Percentiles rank a stretch among this genome's conserved stretches.
phyloP scores from a whole-genome alignment of 2,113 vertebrate species.

The Pseudonaja textilis region DNA sequence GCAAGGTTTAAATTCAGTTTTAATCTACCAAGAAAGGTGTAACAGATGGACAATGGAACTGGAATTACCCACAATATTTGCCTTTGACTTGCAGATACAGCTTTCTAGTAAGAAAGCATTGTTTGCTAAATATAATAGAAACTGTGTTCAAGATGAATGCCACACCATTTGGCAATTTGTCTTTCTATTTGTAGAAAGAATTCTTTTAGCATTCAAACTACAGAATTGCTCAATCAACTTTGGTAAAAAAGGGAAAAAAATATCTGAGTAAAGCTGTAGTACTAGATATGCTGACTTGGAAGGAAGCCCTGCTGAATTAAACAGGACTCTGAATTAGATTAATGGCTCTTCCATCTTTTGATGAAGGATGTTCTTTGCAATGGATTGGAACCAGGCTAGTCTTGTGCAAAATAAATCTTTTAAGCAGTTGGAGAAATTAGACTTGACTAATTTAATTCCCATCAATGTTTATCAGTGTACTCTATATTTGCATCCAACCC shows the following conservation, averaged over 20 bases:
- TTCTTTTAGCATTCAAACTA: neutral
- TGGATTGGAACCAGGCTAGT: neutral
- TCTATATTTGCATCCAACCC: neutral
- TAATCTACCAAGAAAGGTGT: neutral
- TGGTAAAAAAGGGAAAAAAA: neutral
- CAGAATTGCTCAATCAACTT: neutral
- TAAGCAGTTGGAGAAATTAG: neutral
- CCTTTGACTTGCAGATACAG: neutral
- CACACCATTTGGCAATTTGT: neutral
- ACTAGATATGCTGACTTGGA: neutral
- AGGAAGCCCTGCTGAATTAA: neutral
- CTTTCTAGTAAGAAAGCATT: neutral
- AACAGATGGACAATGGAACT: neutral
- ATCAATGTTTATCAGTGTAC: neutral
- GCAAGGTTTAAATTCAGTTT: slow-evolving; percentile 15
- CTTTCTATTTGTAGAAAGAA: neutral
- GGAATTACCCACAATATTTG: neutral
- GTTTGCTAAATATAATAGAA: neutral
- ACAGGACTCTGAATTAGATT: neutral
- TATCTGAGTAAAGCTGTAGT: neutral
- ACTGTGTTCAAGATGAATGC: neutral
- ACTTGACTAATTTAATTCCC: neutral
- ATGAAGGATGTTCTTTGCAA: neutral
- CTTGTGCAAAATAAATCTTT: neutral
- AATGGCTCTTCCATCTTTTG: neutral